Base-by-base conservation (phyloP, 2,113 vertebrate genomes). In the Corythoichthys intestinalis region DNA sequence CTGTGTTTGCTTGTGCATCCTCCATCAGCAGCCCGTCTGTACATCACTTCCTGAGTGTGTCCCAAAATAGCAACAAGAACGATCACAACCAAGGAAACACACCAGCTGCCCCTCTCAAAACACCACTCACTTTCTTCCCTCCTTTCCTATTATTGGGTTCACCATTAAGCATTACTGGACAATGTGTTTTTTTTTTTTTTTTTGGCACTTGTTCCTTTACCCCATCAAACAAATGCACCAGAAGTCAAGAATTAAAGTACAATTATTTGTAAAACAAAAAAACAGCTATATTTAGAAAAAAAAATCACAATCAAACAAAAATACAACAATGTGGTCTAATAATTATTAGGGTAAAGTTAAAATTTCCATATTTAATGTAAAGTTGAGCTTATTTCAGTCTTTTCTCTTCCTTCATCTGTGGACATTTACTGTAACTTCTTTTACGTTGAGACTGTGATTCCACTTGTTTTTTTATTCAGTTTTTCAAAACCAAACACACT, bases 31-130 rank as follows among this genome's bases (percentile, higher is more conserved):
- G 78, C 80, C 75, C 68, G 83, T 77, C 80, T 83, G 75, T 78
- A 88, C 71, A 86, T 87, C 81, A 86, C 89, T 90, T 92, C 85
- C 90, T 91, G 86, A 84, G 86, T 81, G 61, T 61, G 65, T 85
- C 89, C 78, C 65, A 84, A 90, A 92, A 90, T 90, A 91, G 85
- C 71, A 74, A 70, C 79, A 85, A 75, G 86, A 88, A 87, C 78
- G 78, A 89, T 84, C 86, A 75, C 71, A 85, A 85, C 84, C 78
- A 81, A 78, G 85, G 85, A 90, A 90, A 76, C 78, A 59, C 52
- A 61, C 78, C 87, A 83, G 82, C 86, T 88, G 88, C 83, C 83
- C 79, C 75, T 70, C 84, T 77, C 69, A 85, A 83, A 89, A 85
- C 77, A 72, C 72, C 78, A 13, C 72, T 78, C 70, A 59, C 86